Evolutionary conservation across 1,140 invertebrate genomes (phyloP).

Genomic region (Archivesica marissinica): DNA sequence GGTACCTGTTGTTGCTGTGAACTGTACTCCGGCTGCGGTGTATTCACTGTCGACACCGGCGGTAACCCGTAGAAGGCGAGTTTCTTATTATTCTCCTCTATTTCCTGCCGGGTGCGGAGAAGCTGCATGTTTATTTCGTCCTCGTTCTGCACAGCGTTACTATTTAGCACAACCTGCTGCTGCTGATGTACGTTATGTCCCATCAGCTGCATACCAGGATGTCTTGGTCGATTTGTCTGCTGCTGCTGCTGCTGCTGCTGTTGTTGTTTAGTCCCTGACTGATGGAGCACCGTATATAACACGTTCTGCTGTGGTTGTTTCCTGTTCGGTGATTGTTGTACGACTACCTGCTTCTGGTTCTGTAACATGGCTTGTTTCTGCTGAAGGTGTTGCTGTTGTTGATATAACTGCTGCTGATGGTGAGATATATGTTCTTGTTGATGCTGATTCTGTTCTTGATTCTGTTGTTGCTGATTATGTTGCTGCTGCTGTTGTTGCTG

Average conservation of each 20-base stretch:
- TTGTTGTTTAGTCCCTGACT: background rate
- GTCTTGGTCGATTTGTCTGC: background rate
- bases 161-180: constrained; percentile 6
- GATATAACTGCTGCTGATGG: background rate
- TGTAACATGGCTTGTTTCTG: constrained; percentile 5
- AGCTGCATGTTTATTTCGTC: constrained; percentile 16
- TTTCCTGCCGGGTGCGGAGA: background rate
- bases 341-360: background rate
- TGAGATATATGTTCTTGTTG: background rate
- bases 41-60: background rate
- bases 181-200: background rate
- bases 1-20: background rate
- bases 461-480: constrained; percentile 8
- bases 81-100: constrained; percentile 33
- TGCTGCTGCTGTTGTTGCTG: constrained; percentile 12
- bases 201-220: background rate
- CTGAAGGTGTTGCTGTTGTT: constrained; percentile 7
- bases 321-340: background rate
- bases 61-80: background rate
- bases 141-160: background rate
- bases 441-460: constrained; percentile 8
- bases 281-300: background rate
- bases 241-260: background rate
- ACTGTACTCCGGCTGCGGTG: background rate
- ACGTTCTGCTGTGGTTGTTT: background rate